Evolutionary conservation across 2,113 vertebrate genomes (phyloP), one percentile per base, ranked within the genome.

Genomic region (Dasypus novemcinctus): DNA sequence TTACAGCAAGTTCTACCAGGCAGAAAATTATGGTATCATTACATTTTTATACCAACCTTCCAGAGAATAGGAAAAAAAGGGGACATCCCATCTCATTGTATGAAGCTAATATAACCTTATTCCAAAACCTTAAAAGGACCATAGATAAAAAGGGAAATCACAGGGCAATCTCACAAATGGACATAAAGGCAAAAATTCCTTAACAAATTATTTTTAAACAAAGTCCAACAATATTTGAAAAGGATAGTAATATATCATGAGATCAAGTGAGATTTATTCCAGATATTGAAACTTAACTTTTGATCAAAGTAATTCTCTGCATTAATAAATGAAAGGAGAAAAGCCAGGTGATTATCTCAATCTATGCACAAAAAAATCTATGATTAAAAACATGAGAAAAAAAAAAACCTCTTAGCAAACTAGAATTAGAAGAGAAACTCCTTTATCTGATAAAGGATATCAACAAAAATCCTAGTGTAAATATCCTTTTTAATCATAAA

Each of bases 51-150:
- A 29, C 3, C 38, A 82, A 7, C 14, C 33, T 57, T 69, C 33
- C 25, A 69, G 33, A 87, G 25, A 61, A 23, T 2, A 71, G 49
- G 49, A 69, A 61, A 68, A 69, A 92, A 38, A 92, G 63, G 27
- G 8, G 17, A 54, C 1, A 69, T n/a, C 1, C 14, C 25, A 49
- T 12, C 20, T 84, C 21, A n/a, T 57, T 57, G 20, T 27, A 68
- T 27, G 17, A 88, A 88, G 43, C 83, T 38, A 61, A 23, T 20
- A 20, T 80, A 84, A 68, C 25, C 38, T 75, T 69, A 96, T 76
- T 91, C n/a, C 31, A 85, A 87, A 88, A 84, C 31, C 75, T 91
- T 63, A 88, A 2, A 49, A 97, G 43, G 14, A 85, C 31, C 29
- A n/a, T 36, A 63, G 15, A 43, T 49, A 95, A 57, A 91, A 94